Evolutionary conservation across 2,113 vertebrate genomes (phyloP), one percentile per base, ranked within the genome.

Genomic region (Argyrosomus japonicus): DNA sequence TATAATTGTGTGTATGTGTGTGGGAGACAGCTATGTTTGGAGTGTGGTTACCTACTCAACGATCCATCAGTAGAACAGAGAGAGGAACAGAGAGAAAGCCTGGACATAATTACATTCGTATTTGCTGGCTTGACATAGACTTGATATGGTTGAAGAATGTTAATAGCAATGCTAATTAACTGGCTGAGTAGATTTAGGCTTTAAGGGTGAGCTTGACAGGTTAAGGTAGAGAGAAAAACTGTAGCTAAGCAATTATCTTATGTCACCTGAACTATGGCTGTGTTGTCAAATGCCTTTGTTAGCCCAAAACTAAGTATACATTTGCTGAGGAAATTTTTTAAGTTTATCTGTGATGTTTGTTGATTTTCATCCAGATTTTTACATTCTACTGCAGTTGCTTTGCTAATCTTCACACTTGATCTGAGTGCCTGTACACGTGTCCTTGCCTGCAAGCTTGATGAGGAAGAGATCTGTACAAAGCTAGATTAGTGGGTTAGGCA

Each of bases 151-250:
- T 77, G 29, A 63, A 87, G 84, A 82, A 89, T 81, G 84, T 76
- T 83, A 84, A 86, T 75, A 81, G 87, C 68, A 62, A 83, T 74
- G 81, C 64, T 86, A 75, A 87, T 88, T 86, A 89, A 79, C 69
- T 63, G 73, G 53, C 36, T 36, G 75, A 82, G 73, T 23, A 83
- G 51, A 87, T 68, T 45, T 25, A 23, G 27, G 48, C 63, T 80
- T 80, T 60, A n/a, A 76, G 40, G 62, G 65, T 32, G 65, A 65
- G 65, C 56, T 11, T 76, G 82, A 79, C 76, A 73, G 82, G 78
- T 75, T 51, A 53, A 56, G 50, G 27, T 27, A 14, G 45, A 32
- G 60, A 63, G 15, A 77, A 57, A 75, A 67, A 40, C 25, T 29
- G 40, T 57, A 29, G 50, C 40, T 9, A 56, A 50, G 48, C 61